A percentile compares a stretch with the other conserved stretches of the same genome.
These are phyloP conservation scores for Trisateles emortualis DNA, from an alignment of 2,888 invertebrate species.

Conservation along the genomic window DNA sequence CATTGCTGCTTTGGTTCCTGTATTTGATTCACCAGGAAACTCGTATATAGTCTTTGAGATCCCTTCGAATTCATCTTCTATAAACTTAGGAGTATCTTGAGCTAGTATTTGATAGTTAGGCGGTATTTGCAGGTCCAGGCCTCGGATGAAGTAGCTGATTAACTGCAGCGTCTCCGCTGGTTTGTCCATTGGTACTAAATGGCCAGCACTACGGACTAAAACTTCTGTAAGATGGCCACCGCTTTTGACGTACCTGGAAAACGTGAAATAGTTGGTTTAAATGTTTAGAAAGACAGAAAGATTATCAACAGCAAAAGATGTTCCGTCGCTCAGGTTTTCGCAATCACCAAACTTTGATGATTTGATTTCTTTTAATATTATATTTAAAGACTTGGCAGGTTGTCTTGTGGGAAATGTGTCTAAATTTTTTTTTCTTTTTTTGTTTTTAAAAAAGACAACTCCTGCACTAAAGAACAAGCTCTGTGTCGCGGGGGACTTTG, in stretches of 20 bases:
- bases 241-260: constrained; percentile 84
- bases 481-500: no score
- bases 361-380: no score
- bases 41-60: constrained; percentile 33
- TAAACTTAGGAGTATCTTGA: constrained; percentile 42
- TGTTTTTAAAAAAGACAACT: no score
- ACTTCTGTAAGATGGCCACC: constrained; percentile 86
- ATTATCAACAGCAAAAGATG: no score
- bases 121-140: constrained; percentile 51
- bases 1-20: constrained; percentile 50
- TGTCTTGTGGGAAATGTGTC: no score
- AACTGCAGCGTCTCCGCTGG: constrained; percentile 76
- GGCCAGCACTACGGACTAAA: constrained; percentile 87
- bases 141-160: constrained; percentile 63
- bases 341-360: no score
- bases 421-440: no score
- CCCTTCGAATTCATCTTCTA: constrained; percentile 40
- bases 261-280: neutral
- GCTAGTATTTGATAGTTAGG: constrained; percentile 44
- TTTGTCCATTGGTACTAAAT: constrained; percentile 88
- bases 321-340: no score
- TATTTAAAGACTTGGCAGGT: no score
- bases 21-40: constrained; percentile 19
- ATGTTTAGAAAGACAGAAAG: neutral
- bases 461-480: no score